phyloP scores from a whole-genome alignment of 2,113 vertebrate species.

The Aplodontia rufa region DNA sequence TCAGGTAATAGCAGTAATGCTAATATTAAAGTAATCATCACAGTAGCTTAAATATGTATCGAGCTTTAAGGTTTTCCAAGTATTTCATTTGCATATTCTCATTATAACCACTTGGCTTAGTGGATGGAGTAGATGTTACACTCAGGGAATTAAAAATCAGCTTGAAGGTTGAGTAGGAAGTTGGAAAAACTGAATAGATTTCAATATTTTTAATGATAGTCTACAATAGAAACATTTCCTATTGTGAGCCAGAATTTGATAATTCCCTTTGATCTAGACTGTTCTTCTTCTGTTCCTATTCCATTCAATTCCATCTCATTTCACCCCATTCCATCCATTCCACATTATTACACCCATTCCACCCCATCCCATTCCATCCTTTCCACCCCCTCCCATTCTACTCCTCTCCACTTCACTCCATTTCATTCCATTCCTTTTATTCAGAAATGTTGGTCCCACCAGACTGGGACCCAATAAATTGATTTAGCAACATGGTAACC shows the following conservation, averaged over 20 bases:
- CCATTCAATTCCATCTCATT: not conserved
- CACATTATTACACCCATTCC: not conserved
- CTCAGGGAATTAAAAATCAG: not conserved
- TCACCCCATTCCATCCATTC: not conserved
- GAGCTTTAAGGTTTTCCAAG: not conserved
- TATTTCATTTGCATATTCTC: not conserved
- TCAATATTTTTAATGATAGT: not conserved
- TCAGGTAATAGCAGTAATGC: not conserved
- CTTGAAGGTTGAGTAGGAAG: not conserved
- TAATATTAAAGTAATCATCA: not conserved
- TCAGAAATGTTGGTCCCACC: not conserved
- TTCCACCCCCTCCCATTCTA: not conserved
- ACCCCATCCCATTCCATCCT: not conserved
- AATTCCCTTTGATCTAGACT: not conserved
- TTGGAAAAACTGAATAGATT: not conserved
- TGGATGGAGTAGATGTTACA: not conserved
- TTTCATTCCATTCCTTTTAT: not conserved
- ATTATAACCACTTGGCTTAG: not conserved
- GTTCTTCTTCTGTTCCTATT: no score
- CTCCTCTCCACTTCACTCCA: not conserved
- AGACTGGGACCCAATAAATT: not conserved
- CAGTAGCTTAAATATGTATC: not conserved
- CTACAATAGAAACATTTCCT: not conserved
- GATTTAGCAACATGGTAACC: not conserved
- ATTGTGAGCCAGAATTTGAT: not conserved